phyloP scores from a whole-genome alignment of 2,888 invertebrate genomes.

The Griposia aprilina region DNA sequence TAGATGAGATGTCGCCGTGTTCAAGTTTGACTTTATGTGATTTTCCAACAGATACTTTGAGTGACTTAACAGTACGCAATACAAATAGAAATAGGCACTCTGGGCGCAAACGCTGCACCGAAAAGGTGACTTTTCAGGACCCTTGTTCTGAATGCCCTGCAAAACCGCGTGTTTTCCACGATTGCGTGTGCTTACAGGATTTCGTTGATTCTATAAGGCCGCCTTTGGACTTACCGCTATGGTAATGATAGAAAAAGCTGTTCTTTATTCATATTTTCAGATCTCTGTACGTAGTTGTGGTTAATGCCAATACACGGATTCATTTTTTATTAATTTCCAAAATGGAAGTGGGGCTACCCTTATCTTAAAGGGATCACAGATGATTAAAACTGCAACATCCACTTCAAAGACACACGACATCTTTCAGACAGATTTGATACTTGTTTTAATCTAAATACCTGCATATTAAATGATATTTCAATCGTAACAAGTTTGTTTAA shows the following conservation, averaged over 20 bases:
- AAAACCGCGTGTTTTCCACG: conserved; percentile 36
- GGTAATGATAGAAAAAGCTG: background rate
- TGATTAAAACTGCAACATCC: background rate
- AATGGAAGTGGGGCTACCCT: background rate
- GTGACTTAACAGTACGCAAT: conserved; percentile 26
- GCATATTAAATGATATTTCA: conserved; percentile 8
- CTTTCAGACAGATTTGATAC: background rate
- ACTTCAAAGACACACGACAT: background rate
- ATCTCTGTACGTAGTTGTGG: background rate
- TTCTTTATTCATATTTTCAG: background rate
- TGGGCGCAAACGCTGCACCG: conserved; percentile 50
- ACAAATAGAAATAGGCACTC: background rate
- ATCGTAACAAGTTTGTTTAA: background rate
- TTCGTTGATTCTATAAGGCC: conserved; percentile 82
- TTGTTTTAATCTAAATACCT: background rate
- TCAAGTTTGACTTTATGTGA: conserved; percentile 63
- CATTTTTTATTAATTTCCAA: conserved; percentile 5
- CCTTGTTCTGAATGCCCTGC: background rate
- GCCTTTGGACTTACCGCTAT: conserved; percentile 53
- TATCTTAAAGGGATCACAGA: background rate
- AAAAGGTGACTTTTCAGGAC: conserved; percentile 64
- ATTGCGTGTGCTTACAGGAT: conserved; percentile 76
- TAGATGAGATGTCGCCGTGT: conserved; percentile 4
- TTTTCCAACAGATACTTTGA: conserved; percentile 50
- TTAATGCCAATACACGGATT: conserved; percentile 27